Evolutionary conservation across 2,888 invertebrate genomes (phyloP).

Genomic region (Mechanitis mazaeus): DNA sequence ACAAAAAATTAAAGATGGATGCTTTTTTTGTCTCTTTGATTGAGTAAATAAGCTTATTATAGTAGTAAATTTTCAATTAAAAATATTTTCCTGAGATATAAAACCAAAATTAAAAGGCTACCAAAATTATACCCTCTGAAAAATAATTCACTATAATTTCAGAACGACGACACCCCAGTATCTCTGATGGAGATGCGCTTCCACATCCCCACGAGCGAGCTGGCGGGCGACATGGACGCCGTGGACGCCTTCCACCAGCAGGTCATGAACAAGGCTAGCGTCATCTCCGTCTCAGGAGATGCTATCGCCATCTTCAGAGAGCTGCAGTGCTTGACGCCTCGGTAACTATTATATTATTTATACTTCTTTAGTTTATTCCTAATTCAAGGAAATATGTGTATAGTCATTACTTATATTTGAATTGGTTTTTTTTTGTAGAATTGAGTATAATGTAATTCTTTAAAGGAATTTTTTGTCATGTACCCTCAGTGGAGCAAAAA

Average conservation of each 20-base stretch:
- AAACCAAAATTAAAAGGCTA: too few relatives aligned
- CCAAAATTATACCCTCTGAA: neutral
- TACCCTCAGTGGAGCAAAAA: too few relatives aligned
- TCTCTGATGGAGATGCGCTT: constrained; percentile 98
- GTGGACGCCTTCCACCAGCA: constrained; percentile 98
- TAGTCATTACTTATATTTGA: neutral
- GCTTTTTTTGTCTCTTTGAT: too few relatives aligned
- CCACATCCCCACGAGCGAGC: constrained; percentile 94
- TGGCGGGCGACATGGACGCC: constrained; percentile 91
- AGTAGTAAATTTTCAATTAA: too few relatives aligned
- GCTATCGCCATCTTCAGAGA: constrained; percentile 98
- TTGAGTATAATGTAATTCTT: constrained; percentile 14
- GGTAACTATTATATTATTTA: constrained; percentile 67
- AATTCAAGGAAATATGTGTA: neutral
- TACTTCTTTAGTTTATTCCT: neutral
- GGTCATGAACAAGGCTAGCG: constrained; percentile 97
- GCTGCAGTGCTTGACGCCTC: constrained; percentile 98
- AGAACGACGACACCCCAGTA: constrained; percentile 98
- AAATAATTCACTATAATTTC: constrained; percentile 27
- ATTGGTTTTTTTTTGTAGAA: neutral
- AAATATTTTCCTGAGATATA: too few relatives aligned
- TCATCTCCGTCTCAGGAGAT: constrained; percentile 98
- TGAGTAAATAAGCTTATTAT: too few relatives aligned
- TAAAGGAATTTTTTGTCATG: too few relatives aligned
- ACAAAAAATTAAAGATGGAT: too few relatives aligned